Percentiles rank a stretch among this genome's conserved stretches.
These are phyloP conservation scores for Chaetogeoica ovagalla DNA, from an alignment of 2,888 invertebrate species.

Conservation along the genomic window DNA sequence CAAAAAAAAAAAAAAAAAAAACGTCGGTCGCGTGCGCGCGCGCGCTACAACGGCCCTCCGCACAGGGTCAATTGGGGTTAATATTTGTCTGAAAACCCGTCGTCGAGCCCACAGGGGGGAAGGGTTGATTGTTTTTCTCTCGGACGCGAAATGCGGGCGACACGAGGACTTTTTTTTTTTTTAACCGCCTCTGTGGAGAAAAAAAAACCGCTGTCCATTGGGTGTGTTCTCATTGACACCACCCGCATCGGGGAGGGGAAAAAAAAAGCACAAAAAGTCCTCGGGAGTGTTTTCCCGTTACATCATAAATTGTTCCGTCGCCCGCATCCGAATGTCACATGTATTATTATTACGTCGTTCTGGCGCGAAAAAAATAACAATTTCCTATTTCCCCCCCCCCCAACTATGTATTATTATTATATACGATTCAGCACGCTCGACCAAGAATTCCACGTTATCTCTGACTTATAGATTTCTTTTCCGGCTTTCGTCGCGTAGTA, in stretches of 20 bases:
- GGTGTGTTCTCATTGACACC: neutral
- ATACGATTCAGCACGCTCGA: neutral
- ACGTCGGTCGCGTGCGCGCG: neutral
- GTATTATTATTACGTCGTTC: neutral
- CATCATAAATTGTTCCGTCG: neutral
- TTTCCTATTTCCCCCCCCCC: neutral
- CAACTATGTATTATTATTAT: neutral
- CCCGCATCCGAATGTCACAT: conserved; percentile 5
- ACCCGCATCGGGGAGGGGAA: conserved; percentile 40
- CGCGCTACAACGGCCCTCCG: too few relatives aligned
- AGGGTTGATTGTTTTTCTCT: conserved; percentile 22
- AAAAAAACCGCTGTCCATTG: too few relatives aligned
- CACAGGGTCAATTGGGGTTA: conserved; percentile 24
- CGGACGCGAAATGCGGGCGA: conserved; percentile 8
- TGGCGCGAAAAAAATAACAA: neutral
- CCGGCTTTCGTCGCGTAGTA: too few relatives aligned
- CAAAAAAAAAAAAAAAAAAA: neutral
- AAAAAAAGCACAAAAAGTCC: neutral
- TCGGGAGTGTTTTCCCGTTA: neutral
- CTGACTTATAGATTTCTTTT: neutral
- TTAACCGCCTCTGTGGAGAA: too few relatives aligned
- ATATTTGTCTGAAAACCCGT: neutral
- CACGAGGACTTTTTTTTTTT: neutral
- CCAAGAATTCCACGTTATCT: neutral
- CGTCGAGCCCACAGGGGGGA: too few relatives aligned